Evolutionary conservation across 2,888 invertebrate species (phyloP).

Genomic region (Oxycera nigricornis): DNA sequence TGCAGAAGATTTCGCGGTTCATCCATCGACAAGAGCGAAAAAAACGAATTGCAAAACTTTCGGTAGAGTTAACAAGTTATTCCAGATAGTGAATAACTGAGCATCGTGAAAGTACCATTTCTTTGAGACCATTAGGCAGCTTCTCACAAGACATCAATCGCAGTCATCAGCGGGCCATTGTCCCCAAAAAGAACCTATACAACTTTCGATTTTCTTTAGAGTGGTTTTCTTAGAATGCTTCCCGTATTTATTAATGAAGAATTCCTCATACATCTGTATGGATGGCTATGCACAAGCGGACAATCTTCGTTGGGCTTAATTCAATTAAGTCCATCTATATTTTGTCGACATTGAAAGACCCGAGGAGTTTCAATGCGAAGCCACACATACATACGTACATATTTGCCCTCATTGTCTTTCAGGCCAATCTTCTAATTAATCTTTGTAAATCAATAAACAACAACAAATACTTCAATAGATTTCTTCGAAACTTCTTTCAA

Average conservation of each 20-base stretch:
- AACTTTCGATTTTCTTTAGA: not conserved
- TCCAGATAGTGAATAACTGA: no score
- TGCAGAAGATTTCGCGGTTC: no score
- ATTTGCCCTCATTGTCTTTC: not conserved
- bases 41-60: no score
- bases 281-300: not conserved
- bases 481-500: not conserved
- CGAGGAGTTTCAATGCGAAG: not conserved
- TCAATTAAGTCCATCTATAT: not conserved
- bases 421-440: not conserved
- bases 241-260: not conserved
- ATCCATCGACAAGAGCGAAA: no score
- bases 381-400: not conserved
- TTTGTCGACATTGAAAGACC: not conserved
- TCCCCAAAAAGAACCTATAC: no score
- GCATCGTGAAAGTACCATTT: no score
- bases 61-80: no score
- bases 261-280: not conserved
- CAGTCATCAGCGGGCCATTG: no score
- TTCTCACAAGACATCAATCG: no score
- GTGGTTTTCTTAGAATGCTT: not conserved
- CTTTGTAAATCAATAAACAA: slow-evolving; percentile 14
- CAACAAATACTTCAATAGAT: slow-evolving; percentile 7
- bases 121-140: no score
- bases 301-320: not conserved